phyloP scores from a whole-genome alignment of 2,797 vertebrate genomes.

The Melanotaenia maccullochi region DNA sequence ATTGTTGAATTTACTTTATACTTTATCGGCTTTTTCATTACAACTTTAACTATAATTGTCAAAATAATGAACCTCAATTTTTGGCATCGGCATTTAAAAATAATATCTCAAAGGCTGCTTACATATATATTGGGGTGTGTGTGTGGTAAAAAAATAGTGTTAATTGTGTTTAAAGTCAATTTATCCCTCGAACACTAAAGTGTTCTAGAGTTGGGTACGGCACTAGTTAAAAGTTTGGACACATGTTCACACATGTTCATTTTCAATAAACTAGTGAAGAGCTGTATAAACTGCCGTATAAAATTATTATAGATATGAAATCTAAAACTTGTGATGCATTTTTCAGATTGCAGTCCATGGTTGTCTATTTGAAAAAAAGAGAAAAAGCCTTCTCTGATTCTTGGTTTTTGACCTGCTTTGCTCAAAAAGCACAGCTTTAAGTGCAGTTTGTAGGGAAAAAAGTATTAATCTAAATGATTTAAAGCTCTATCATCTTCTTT shows the following conservation, averaged over 20 bases:
- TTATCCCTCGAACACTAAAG: too few species aligned
- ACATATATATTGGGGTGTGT: too few species aligned
- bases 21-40: neutral
- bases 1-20: neutral
- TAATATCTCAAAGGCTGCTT: too few species aligned
- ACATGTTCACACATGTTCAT: neutral
- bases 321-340: neutral
- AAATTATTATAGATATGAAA: neutral
- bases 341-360: neutral
- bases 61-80: too few species aligned
- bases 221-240: too few species aligned
- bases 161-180: too few species aligned
- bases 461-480: slow-evolving; percentile 68
- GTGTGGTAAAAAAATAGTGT: too few species aligned
- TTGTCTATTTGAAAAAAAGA: too few species aligned
- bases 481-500: slow-evolving; percentile 57
- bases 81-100: too few species aligned
- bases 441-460: slow-evolving; percentile 59
- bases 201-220: too few species aligned
- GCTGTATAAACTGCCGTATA: neutral
- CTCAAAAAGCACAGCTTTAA: slow-evolving; percentile 50
- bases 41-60: neutral
- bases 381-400: neutral
- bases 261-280: neutral
- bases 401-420: slow-evolving; percentile 2